Base-by-base conservation (phyloP, 1,140 invertebrate species). In the Solenopsis fugax region DNA sequence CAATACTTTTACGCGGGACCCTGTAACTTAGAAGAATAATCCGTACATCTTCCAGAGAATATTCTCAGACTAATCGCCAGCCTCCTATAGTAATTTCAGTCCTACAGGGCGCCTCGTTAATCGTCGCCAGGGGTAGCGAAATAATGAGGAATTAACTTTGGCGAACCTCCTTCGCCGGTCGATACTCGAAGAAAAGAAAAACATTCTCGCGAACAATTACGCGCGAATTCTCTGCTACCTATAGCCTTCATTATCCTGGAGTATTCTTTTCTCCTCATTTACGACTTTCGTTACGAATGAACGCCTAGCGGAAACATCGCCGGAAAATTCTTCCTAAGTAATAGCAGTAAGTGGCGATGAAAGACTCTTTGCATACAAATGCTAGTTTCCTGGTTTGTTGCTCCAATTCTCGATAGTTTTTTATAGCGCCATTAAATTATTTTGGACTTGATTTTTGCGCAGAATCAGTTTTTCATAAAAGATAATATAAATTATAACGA, bases 81-180 rank as follows among this genome's bases (percentile, higher is more conserved):
- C 34, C 34, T 67, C n/a, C 64, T 37, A 29, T 54, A 80, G 69
- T 34, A 37, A 89, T 90, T 89, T 84, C 85, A 78, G 45, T 69
- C 65, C 60, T 54, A 71, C 45, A 21, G 34, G 48, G 75, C 37
- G 5, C 34, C 75, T 89, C 87, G 84, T 90, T 90, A 91, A 91
- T 87, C 58, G 84, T 91, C 37, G 89, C 90, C 90, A 62, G 71
- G 58, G 87, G 84, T 90, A 85, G 85, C 52, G 85, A 90, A 90
- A 91, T 91, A 91, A 91, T 72, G 89, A 91, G 89, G 78, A 88
- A 91, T 90, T 91, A 91, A 91, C 84, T 91, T 86, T 37, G 37
- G 37, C 82, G 72, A 75, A 85, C 34, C 64, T 45, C 18, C 21
- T 37, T 62, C n/a, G 29, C 50, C 50, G 24, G 18, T 29, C 65